phyloP scores from a whole-genome alignment of 2,113 vertebrate species.

The Tachycineta bicolor region DNA sequence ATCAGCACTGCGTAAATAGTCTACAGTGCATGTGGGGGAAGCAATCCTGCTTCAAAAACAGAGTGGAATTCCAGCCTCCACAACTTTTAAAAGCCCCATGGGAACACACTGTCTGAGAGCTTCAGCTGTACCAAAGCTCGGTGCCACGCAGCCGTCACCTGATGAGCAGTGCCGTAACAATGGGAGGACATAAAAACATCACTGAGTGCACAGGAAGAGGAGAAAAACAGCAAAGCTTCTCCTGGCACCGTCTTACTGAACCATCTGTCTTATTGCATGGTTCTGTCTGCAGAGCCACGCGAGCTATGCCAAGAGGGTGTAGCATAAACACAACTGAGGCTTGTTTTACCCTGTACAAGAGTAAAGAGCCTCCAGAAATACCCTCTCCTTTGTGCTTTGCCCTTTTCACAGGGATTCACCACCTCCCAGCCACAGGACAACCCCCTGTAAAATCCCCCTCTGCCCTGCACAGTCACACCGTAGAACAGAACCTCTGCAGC shows the following conservation, averaged over 20 bases:
- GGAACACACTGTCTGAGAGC: constrained; percentile 24
- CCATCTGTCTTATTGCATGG: constrained; percentile 59
- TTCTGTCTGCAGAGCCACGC: constrained; percentile 50
- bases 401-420: neutral
- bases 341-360: constrained; percentile 27
- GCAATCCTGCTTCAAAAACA: neutral
- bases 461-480: neutral
- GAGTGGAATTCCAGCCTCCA: constrained; percentile 48
- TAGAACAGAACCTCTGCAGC: neutral
- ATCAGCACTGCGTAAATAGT: neutral
- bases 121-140: constrained; percentile 2
- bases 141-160: constrained; percentile 36
- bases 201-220: constrained; percentile 16
- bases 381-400: neutral
- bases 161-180: constrained; percentile 4
- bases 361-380: neutral
- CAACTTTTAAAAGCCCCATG: constrained; percentile 50
- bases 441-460: neutral
- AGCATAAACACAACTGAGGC: constrained; percentile 49
- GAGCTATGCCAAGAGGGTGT: constrained; percentile 54
- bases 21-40: neutral
- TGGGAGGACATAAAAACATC: neutral
- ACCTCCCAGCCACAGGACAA: neutral
- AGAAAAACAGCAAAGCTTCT: constrained; percentile 59
- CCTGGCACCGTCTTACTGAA: constrained; percentile 36